Base-by-base conservation (phyloP, 2,797 vertebrate genomes). In the Gambelia wislizenii region DNA sequence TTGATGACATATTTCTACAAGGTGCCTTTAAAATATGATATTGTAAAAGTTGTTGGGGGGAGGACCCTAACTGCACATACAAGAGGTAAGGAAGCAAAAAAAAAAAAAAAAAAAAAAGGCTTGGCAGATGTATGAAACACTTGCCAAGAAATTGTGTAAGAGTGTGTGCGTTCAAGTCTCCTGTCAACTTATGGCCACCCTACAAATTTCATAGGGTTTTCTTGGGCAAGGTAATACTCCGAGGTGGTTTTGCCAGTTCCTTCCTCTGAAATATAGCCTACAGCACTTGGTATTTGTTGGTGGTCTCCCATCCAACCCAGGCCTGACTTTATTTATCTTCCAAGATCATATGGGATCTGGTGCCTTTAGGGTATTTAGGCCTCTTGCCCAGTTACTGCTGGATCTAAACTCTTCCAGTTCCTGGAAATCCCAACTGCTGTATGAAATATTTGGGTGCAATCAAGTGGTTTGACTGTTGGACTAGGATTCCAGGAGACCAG, bases 361-460 rank as follows among this genome's bases (percentile, higher is more conserved):
- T 64, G 25, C 22, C 61, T 64, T 64, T 64, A 64, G 61, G 25
- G 22, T 27, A 61, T 61, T 61, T 61, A 61, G 22, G 22, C 22
- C 25, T 7, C 25, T 22, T 6, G 9, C 80, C 47, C 80, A 91
- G 91, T 77, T 91, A 70, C 84, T 94, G 84, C 59, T 83, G 85
- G 85, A 87, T 87, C 67, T 86, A 78, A 86, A 92, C 12, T 89
- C 81, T 87, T 81, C 30, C 70, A 91, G 44, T 0, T 1, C 39
- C 74, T 70, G 85, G 89, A 94, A 94, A 93, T 91, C 18, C 0
- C 42, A 92, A 92, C 87, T 94, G 91, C 64, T 52, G 1, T 83
- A 77, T 69, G 61, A 67, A 72, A 56, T 78, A 89, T 93, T 93
- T 89, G 72, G 87, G 84, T 91, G 86, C 92, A 94, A 94, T 89